Evolutionary conservation across 2,113 vertebrate genomes (phyloP).

Genomic region (Turnix velox): DNA sequence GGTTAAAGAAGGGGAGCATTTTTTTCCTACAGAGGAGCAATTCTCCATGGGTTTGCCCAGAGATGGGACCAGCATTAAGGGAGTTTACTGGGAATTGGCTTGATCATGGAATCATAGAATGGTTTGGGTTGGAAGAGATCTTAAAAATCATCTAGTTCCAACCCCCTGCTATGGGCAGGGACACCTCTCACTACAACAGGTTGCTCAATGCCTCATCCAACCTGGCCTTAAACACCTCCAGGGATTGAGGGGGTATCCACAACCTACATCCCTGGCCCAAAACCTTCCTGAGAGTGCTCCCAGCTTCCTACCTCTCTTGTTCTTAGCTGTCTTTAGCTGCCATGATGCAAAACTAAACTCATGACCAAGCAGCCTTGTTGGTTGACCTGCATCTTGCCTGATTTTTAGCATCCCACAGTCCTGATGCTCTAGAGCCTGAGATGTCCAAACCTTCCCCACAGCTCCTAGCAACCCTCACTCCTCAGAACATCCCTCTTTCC

Average conservation of each 20-base stretch:
- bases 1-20: neutral
- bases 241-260: too few relatives aligned
- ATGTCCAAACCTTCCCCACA: neutral
- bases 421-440: neutral
- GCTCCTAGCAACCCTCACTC: neutral
- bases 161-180: too few relatives aligned
- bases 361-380: neutral
- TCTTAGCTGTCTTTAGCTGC: neutral
- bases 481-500: neutral
- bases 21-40: neutral
- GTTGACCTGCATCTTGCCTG: accelerated
- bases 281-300: neutral
- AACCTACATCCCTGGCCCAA: neutral
- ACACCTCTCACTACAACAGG: too few relatives aligned
- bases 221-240: too few relatives aligned
- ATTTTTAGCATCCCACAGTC: neutral
- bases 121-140: too few relatives aligned
- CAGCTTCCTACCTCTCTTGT: neutral
- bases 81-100: neutral
- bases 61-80: accelerated
- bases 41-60: neutral
- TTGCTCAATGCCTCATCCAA: too few relatives aligned
- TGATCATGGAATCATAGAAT: too few relatives aligned
- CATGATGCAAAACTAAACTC: neutral
- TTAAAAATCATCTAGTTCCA: too few relatives aligned